These are phyloP conservation scores for Terebella lapidaria DNA, from an alignment of 2,888 invertebrate species.

Conservation along the genomic window DNA sequence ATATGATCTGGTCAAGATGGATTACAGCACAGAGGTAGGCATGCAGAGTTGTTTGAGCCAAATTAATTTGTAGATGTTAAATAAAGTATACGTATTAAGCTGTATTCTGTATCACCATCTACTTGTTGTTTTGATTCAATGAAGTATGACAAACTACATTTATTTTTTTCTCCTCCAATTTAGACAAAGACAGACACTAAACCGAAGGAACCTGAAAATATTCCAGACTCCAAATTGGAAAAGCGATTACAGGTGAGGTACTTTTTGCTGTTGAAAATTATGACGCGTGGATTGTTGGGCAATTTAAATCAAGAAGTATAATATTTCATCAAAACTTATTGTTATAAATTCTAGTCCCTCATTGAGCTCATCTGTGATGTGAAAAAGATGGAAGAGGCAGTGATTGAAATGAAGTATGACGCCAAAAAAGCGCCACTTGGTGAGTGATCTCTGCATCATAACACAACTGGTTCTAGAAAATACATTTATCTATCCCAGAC, in stretches of 20 bases:
- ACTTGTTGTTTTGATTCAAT: no score
- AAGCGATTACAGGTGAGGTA: constrained; percentile 37
- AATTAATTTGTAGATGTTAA: background rate
- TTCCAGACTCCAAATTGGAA: constrained; percentile 51
- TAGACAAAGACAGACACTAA: background rate
- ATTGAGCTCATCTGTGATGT: constrained; percentile 56
- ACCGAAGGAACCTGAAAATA: constrained; percentile 23
- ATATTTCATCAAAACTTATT: no score
- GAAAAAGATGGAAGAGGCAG: constrained; percentile 55
- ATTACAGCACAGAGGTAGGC: constrained; percentile 42
- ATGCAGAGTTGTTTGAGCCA: no score
- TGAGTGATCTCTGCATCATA: constrained; percentile 28
- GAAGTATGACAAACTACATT: no score
- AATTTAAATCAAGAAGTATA: no score
- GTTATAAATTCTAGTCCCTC: constrained; percentile 36
- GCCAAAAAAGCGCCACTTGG: constrained; percentile 56
- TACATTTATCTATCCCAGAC: no score
- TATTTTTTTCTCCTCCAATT: no score
- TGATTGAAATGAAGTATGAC: constrained; percentile 57
- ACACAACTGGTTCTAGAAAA: background rate
- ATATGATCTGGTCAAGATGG: constrained; percentile 55
- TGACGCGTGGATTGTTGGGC: background rate
- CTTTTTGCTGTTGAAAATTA: background rate
- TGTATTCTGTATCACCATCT: background rate
- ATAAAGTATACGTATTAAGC: background rate